Evolutionary conservation across 2,888 invertebrate genomes (phyloP).

Genomic region (Athetis lepigone): DNA sequence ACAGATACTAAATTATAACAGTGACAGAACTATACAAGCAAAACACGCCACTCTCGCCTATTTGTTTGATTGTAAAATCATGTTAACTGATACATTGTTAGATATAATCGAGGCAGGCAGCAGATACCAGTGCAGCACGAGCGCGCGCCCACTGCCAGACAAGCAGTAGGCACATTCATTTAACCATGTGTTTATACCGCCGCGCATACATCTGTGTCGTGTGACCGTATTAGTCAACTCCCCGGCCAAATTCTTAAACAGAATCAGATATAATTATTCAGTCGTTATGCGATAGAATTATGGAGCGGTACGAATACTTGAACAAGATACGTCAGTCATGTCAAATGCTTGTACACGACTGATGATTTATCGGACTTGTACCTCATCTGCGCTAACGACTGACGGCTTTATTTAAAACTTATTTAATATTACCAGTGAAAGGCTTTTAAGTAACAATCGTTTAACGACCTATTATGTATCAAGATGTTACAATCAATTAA

Average conservation of each 20-base stretch:
- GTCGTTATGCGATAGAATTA: conserved; percentile 59
- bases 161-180: conserved; percentile 58
- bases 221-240: conserved; percentile 62
- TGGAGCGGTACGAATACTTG: conserved; percentile 62
- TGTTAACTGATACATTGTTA: conserved; percentile 49
- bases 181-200: conserved; percentile 47
- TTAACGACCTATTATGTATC: conserved; percentile 38
- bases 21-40: conserved; percentile 1
- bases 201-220: conserved; percentile 58
- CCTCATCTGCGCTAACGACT: conserved; percentile 17
- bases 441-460: conserved; percentile 45
- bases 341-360: conserved; percentile 36
- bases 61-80: conserved; percentile 29
- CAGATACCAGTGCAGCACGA: conserved; percentile 32
- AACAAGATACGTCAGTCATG: conserved; percentile 56
- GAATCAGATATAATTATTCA: conserved; percentile 65
- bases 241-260: conserved; percentile 63
- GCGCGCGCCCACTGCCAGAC: conserved; percentile 36
- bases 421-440: conserved; percentile 46
- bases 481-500: conserved; percentile 51
- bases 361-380: conserved; percentile 32
- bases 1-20: conserved; percentile 1
- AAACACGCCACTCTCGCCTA: conserved; percentile 8
- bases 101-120: conserved; percentile 51
- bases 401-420: conserved; percentile 22